Evolutionary conservation across 2,113 vertebrate species (phyloP), one percentile per base, ranked within the genome.

Genomic region (Xenopus tropicalis): DNA sequence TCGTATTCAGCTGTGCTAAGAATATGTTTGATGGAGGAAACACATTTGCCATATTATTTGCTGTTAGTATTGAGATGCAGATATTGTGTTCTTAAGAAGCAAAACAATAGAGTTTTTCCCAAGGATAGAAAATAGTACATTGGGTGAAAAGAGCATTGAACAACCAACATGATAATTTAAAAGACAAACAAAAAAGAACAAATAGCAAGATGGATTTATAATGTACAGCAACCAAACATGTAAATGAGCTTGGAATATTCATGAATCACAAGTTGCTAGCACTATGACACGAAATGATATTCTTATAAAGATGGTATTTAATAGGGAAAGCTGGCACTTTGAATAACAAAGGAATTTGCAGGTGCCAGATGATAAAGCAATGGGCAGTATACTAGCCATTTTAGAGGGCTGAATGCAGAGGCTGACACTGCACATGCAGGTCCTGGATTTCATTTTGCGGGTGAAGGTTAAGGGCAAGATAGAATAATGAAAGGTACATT

Each of bases 181-280:
- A 44, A 65, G 54, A 64, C 46, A 77, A 62, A 81, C 63, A 70
- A 70, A 81, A 80, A 43, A 80, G 79, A 77, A 29, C 76, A 78
- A 68, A 79, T 58, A 62, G 43, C 43, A 66, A 80, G 70, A 81
- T 72, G 77, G 80, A 82, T 81, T 83, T 80, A 75, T 84, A 83
- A 82, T 78, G 83, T 72, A 59, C 79, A 82, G 70, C 70, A 63
- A 71, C 58, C 82, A 84, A 82, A 82, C 79, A 83, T 48, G 78
- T 72, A 84, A 80, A 82, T 77, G 69, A 81, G 74, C 16, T 68
- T 71, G 83, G 83, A 84, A 87, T 87, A 88, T 88, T 83, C 84
- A 88, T 83, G 74, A 80, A 62, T 14, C 52, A 75, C 78, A 82
- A 83, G 80, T 84, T 82, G 80, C 77, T 71, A 80, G 22, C 56